A percentile compares a stretch with the other conserved stretches of the same genome.
These are phyloP conservation scores for Sylvilagus floridanus DNA, from an alignment of 2,797 vertebrate genomes.

Conservation along the genomic window DNA sequence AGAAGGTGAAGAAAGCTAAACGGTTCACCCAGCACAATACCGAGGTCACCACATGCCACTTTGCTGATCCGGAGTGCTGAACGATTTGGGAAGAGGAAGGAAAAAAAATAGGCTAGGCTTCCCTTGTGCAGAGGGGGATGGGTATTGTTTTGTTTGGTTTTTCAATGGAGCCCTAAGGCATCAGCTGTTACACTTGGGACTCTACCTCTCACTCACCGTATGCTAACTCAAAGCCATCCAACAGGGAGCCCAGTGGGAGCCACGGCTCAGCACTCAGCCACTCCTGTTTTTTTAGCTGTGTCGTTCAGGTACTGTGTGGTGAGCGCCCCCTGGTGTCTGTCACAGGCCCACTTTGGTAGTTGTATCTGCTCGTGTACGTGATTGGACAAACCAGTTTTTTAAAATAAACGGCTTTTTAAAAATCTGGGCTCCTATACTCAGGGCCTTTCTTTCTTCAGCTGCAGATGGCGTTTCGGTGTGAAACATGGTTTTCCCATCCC, in stretches of 20 bases:
- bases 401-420: conserved; percentile 94
- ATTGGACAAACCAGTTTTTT: conserved; percentile 91
- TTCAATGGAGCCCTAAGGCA: conserved; percentile 88
- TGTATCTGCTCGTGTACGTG: conserved; percentile 90
- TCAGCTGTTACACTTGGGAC: conserved; percentile 88
- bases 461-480: neutral
- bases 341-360: conserved; percentile 88
- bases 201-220: conserved; percentile 86
- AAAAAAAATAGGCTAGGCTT: conserved; percentile 86
- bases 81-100: conserved; percentile 84
- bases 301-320: conserved; percentile 90
- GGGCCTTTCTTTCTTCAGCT: conserved; percentile 29
- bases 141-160: conserved; percentile 82
- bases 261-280: conserved; percentile 83
- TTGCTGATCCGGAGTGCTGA: conserved; percentile 82
- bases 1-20: conserved; percentile 92
- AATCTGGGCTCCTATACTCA: conserved; percentile 79
- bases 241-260: conserved; percentile 85
- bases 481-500: neutral
- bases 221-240: conserved; percentile 88
- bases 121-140: conserved; percentile 86
- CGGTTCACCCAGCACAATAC: conserved; percentile 78
- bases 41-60: conserved; percentile 78
- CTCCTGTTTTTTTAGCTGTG: conserved; percentile 89
- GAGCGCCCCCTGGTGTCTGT: conserved; percentile 87